Percentiles rank a stretch among this genome's conserved stretches.
phyloP scores from a whole-genome alignment of 2,888 invertebrate genomes.

The Thereva unica region DNA sequence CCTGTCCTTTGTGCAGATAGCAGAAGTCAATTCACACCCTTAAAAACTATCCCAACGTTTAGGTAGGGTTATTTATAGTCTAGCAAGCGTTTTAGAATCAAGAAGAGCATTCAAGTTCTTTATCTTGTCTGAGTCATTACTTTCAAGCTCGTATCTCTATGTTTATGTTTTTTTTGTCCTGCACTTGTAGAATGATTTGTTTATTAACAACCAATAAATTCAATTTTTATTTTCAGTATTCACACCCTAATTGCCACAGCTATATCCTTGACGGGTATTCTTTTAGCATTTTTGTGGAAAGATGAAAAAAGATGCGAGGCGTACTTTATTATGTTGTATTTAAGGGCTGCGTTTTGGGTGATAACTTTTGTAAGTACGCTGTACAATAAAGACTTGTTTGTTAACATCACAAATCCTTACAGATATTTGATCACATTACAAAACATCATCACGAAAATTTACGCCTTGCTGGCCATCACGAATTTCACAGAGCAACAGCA shows the following conservation, averaged over 20 bases:
- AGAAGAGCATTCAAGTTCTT: background rate
- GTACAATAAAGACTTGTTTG: background rate
- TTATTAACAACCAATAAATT: background rate
- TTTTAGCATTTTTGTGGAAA: slow-evolving; percentile 50
- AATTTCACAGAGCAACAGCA: slow-evolving; percentile 68
- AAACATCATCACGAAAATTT: slow-evolving; percentile 65
- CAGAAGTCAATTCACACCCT: slow-evolving; percentile 49
- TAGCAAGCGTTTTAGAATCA: background rate
- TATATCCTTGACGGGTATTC: slow-evolving; percentile 54
- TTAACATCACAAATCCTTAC: slow-evolving; percentile 35
- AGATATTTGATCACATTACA: slow-evolving; percentile 65
- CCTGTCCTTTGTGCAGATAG: slow-evolving; percentile 52
- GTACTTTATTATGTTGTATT: slow-evolving; percentile 64
- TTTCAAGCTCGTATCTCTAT: background rate
- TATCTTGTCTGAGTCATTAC: background rate
- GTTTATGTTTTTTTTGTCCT: slow-evolving; percentile 1
- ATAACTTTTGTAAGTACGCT: slow-evolving; percentile 60
- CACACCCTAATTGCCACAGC: slow-evolving; percentile 53
- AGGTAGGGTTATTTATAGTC: slow-evolving; percentile 47
- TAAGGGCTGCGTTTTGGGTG: slow-evolving; percentile 64
- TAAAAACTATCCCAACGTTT: slow-evolving; percentile 54
- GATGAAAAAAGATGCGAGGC: slow-evolving; percentile 60
- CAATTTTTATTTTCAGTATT: slow-evolving; percentile 46
- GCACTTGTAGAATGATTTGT: background rate
- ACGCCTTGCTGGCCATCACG: slow-evolving; percentile 68